phyloP scores from a whole-genome alignment of 2,797 vertebrate genomes.

The Alosa sapidissima region DNA sequence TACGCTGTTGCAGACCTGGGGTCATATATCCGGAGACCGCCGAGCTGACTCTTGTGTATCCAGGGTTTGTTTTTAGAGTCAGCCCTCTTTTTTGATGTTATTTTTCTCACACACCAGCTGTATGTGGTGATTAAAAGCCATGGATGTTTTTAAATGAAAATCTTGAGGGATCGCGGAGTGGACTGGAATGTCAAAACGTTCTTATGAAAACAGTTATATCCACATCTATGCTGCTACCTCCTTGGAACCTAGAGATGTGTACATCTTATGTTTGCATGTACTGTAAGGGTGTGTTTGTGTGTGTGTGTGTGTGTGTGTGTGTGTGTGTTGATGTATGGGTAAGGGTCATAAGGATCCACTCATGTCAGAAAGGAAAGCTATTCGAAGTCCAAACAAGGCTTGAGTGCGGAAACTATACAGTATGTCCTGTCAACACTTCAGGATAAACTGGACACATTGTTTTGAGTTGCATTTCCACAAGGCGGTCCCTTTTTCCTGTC shows the following conservation, averaged over 20 bases:
- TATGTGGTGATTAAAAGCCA: neutral
- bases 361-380: neutral
- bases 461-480: constrained; percentile 27
- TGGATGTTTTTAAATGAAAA: constrained; percentile 11
- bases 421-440: constrained; percentile 21
- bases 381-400: neutral
- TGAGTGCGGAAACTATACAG: constrained; percentile 5
- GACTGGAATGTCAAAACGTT: neutral
- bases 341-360: neutral
- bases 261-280: neutral
- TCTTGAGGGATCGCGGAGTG: neutral
- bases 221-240: neutral
- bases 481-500: neutral
- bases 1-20: neutral
- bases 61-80: constrained; percentile 8
- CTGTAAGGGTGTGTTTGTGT: neutral
- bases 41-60: constrained; percentile 17
- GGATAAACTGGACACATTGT: constrained; percentile 31
- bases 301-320: neutral
- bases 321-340: constrained; percentile 9
- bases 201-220: neutral
- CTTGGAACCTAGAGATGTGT: neutral
- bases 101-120: constrained; percentile 6
- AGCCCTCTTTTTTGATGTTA: constrained; percentile 6
- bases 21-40: constrained; percentile 3